phyloP scores from a whole-genome alignment of 2,797 vertebrate species.

The Thripadectes ignobilis region DNA sequence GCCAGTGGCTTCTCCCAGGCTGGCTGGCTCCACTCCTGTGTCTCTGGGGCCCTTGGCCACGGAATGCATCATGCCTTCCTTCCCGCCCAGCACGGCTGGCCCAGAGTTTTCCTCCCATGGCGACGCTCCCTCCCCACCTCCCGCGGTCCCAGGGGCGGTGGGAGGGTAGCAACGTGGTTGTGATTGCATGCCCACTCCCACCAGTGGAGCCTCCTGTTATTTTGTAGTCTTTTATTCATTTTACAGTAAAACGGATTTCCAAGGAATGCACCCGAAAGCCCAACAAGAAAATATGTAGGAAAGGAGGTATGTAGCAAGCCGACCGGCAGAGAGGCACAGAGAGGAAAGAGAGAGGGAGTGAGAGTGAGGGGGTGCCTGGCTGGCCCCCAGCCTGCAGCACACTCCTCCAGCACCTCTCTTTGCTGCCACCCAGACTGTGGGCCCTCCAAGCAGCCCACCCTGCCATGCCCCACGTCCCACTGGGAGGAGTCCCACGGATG shows the following conservation, averaged over 20 bases:
- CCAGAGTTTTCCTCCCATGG: constrained; percentile 75
- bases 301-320: constrained; percentile 99
- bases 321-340: constrained; percentile 79
- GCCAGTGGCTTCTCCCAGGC: constrained; percentile 20
- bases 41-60: background rate
- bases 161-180: constrained; percentile 70
- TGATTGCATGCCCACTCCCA: constrained; percentile 94
- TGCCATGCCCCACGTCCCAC: background rate
- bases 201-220: constrained; percentile 98
- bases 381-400: background rate
- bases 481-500: background rate
- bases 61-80: background rate
- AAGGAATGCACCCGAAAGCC: constrained; percentile 99
- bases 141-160: constrained; percentile 59
- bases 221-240: constrained; percentile 99
- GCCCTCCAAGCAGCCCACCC: background rate
- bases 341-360: constrained; percentile 78
- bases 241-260: constrained; percentile 99
- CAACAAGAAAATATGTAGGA: constrained; percentile 99
- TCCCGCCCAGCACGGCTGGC: constrained; percentile 33
- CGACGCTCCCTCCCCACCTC: constrained; percentile 55
- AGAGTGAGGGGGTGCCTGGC: constrained; percentile 67
- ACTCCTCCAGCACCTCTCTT: constrained; percentile 49
- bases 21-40: background rate
- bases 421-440: background rate